These are phyloP conservation scores for Sabellastarte sp. DNA, from an alignment of 2,888 invertebrate genomes.

Conservation along the genomic window DNA sequence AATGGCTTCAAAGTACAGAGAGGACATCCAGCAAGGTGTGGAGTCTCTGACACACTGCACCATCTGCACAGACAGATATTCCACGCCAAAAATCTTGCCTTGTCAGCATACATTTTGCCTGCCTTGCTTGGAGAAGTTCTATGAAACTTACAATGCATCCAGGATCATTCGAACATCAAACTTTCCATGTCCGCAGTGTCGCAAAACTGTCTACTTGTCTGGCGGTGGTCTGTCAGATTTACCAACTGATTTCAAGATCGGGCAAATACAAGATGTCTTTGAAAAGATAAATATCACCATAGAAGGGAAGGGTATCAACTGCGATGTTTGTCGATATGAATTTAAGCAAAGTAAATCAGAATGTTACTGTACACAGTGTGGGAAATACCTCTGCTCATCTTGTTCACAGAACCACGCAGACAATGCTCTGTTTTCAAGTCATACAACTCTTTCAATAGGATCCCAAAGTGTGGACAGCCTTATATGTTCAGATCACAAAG, in stretches of 20 bases:
- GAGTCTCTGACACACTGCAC: slow-evolving; percentile 16
- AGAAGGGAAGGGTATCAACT: background rate
- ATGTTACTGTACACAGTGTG: slow-evolving; percentile 19
- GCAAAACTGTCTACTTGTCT: slow-evolving; percentile 19
- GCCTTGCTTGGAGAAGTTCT: slow-evolving; percentile 11
- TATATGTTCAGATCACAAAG: slow-evolving; percentile 14
- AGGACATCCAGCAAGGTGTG: slow-evolving; percentile 12
- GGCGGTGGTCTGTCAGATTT: slow-evolving; percentile 11
- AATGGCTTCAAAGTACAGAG: slow-evolving; percentile 1
- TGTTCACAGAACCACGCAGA: slow-evolving; percentile 13
- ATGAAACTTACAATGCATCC: slow-evolving; percentile 12
- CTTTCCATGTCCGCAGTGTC: slow-evolving; percentile 23
- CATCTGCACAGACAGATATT: slow-evolving; percentile 20
- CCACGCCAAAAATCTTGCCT: slow-evolving; percentile 19
- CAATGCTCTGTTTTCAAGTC: slow-evolving; percentile 12
- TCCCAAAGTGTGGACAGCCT: background rate
- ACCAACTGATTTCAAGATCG: slow-evolving; percentile 22
- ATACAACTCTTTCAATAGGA: slow-evolving; percentile 6
- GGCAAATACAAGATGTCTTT: slow-evolving; percentile 19
- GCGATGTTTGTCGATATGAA: slow-evolving; percentile 14
- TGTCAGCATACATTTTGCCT: slow-evolving; percentile 27
- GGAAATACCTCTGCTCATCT: slow-evolving; percentile 14
- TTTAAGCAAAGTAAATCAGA: background rate
- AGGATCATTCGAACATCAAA: slow-evolving; percentile 10
- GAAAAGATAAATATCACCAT: slow-evolving; percentile 4